phyloP scores from a whole-genome alignment of 2,113 vertebrate species.

The Sula dactylatra region DNA sequence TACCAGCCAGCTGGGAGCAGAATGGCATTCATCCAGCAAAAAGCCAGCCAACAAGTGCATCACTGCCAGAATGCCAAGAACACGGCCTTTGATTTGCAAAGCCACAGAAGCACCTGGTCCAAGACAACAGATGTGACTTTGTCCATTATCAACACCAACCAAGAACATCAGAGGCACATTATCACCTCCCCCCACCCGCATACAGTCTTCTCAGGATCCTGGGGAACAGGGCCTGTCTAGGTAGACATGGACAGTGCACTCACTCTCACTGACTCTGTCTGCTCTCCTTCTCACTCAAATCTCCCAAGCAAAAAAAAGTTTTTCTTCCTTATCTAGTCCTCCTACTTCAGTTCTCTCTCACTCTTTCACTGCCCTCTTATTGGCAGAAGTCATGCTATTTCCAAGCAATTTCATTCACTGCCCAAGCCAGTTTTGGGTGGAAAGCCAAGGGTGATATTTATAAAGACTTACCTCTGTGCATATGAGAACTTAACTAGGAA shows the following conservation, averaged over 20 bases:
- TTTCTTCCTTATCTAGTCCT: neutral
- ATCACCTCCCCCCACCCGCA: neutral
- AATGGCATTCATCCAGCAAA: neutral
- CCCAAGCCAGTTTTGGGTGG: neutral
- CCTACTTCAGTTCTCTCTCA: neutral
- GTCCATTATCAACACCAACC: neutral
- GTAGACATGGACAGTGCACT: neutral
- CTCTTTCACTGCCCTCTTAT: neutral
- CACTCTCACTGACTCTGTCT: neutral
- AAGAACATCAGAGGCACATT: neutral
- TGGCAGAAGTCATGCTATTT: neutral
- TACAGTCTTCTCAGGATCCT: accelerated
- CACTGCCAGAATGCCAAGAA: neutral
- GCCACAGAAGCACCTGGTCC: neutral
- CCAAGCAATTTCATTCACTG: neutral
- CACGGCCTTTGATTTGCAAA: neutral
- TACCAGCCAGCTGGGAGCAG: neutral
- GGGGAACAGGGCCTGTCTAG: neutral
- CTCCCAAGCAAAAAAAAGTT: neutral
- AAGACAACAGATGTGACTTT: neutral
- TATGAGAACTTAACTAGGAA: neutral
- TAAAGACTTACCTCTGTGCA: neutral
- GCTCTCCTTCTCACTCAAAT: neutral
- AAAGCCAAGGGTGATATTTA: neutral
- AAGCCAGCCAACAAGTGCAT: neutral